These are phyloP conservation scores for Sisyra nigra DNA, from an alignment of 2,888 invertebrate genomes.

Conservation along the genomic window DNA sequence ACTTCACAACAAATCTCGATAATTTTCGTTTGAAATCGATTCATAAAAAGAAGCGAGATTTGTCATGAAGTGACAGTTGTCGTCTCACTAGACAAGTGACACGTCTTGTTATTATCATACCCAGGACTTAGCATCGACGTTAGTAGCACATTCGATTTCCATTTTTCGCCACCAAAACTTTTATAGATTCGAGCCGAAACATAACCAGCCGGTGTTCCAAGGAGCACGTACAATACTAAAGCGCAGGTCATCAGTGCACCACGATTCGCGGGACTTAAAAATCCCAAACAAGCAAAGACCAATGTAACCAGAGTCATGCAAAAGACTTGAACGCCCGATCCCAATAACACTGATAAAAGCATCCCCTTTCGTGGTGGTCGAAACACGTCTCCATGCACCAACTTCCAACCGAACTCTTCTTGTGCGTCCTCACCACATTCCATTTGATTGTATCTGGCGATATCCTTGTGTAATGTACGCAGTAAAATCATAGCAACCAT, in stretches of 20 bases:
- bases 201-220: conserved; percentile 94
- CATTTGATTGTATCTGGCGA: conserved; percentile 95
- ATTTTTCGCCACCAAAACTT: conserved; percentile 95
- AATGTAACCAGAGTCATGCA: conserved; percentile 92
- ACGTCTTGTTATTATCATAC: too few relatives aligned
- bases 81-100: too few relatives aligned
- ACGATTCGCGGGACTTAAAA: conserved; percentile 95
- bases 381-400: conserved; percentile 97
- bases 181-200: conserved; percentile 95
- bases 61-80: too few relatives aligned
- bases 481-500: conserved; percentile 99
- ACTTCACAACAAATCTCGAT: too few relatives aligned
- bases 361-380: conserved; percentile 92
- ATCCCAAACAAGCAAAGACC: conserved; percentile 97
- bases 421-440: conserved; percentile 79
- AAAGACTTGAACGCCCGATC: conserved; percentile 90
- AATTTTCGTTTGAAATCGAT: too few relatives aligned
- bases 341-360: conserved; percentile 89
- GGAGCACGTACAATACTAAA: conserved; percentile 88
- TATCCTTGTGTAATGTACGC: conserved; percentile 93
- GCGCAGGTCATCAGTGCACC: conserved; percentile 98
- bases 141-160: conserved; percentile 95
- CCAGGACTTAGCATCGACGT: conserved; percentile 96
- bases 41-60: too few relatives aligned
- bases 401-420: conserved; percentile 95